Base-by-base conservation (phyloP, 1,140 invertebrate genomes). In the Oncopeltus fasciatus region DNA sequence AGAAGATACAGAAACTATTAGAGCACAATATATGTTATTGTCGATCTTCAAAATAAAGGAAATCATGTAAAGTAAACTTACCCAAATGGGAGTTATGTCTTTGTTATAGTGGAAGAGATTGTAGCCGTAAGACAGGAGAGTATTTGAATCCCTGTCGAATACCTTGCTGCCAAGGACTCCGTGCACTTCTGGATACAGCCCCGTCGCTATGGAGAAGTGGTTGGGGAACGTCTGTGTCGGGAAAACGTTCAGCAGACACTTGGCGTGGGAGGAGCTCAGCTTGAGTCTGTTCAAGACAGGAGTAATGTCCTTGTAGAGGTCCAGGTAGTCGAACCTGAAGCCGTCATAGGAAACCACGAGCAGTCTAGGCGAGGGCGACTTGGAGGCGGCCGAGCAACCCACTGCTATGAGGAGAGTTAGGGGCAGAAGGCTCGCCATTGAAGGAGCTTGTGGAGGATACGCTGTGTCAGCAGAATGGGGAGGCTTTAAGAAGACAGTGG, bases 181-280 rank as follows among this genome's bases (percentile, higher is more conserved):
- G 74, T 90, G 88, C 58, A 72, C 76, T 71, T 88, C 86, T 0
- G 81, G 75, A 69, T 83, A 87, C 18, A 88, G 68, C 3, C 88
- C 88, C 26, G 88, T 91, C 0, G 80, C 84, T 47, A 91, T 83
- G 0, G 83, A 80, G 68, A 84, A 84, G 74, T 90, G 88, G 74
- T 90, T 90, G 1, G 86, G 84, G 71, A 87, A 86, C 1, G 88
- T 92, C 74, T 85, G 86, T 1, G 86, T 86, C 0, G 81, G 74
- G 73, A 86, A 89, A 29, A 81, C 74, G 67, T 84, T 81, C 60
- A 72, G 76, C 79, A 90, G 82, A 66, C 81, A 83, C 26, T 82
- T 77, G 0, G 79, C 73, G 61, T 78, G 74, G 0, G 80, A 76
- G 0, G 85, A 84, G 66, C 76, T 73, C 1, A 73, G 65, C 60